phyloP scores from a whole-genome alignment of 1,140 invertebrate species.

The Papilio xuthus region DNA sequence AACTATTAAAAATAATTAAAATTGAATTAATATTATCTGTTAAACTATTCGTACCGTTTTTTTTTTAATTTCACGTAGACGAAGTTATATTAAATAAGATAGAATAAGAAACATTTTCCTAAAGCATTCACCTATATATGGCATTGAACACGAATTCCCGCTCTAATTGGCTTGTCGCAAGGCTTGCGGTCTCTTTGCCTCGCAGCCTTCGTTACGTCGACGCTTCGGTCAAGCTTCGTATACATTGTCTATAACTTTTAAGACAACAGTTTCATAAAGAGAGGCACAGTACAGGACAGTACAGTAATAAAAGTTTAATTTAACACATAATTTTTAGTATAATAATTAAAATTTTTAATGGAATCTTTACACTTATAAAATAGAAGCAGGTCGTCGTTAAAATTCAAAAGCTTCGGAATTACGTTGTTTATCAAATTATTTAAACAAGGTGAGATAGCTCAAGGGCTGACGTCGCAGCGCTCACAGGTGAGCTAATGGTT shows the following conservation, averaged over 20 bases:
- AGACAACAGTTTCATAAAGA: not conserved
- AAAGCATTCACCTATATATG: not conserved
- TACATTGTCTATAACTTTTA: not conserved
- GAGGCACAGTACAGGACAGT: no score
- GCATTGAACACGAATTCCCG: constrained; percentile 1
- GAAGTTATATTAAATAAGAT: no score
- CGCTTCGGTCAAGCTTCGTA: constrained; percentile 10
- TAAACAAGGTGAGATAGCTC: constrained; percentile 11
- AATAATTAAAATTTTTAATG: not conserved
- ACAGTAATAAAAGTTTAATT: not conserved
- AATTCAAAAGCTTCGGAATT: constrained; percentile 10
- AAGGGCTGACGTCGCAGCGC: constrained; percentile 1
- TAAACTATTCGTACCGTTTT: no score
- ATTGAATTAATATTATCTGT: no score
- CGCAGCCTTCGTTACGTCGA: not conserved
- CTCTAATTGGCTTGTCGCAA: constrained; percentile 15
- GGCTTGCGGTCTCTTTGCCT: constrained; percentile 16
- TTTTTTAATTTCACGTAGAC: no score
- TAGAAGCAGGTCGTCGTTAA: not conserved
- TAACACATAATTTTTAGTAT: no score
- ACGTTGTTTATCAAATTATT: constrained; percentile 14
- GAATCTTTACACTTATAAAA: not conserved
- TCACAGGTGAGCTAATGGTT: constrained; percentile 15
- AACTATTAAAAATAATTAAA: no score
- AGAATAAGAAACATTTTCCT: not conserved